These are phyloP conservation scores for Pilophorus perplexus DNA, from an alignment of 2,888 invertebrate species.

Conservation along the genomic window DNA sequence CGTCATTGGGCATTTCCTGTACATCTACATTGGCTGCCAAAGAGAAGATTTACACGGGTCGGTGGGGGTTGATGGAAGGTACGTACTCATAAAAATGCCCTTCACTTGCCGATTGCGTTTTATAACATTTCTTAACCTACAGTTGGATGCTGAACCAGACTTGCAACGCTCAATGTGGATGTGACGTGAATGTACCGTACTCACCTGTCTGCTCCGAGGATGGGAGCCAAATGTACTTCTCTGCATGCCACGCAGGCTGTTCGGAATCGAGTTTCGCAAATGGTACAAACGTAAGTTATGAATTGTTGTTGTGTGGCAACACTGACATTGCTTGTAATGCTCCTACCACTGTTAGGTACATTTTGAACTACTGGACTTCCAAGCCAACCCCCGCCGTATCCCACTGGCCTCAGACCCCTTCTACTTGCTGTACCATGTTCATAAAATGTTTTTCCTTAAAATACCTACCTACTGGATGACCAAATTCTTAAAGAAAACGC, in stretches of 20 bases:
- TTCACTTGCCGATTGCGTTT: no score
- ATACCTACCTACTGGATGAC: no score
- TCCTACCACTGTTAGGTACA: no score
- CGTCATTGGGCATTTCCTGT: conserved; percentile 49
- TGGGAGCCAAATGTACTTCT: conserved; percentile 53
- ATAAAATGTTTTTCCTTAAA: no score
- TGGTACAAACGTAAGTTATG: conserved; percentile 54
- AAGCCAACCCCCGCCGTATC: no score
- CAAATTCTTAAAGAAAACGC: no score
- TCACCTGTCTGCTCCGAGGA: conserved; percentile 53
- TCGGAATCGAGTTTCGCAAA: conserved; percentile 53
- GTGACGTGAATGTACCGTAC: conserved; percentile 50
- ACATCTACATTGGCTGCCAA: conserved; percentile 51
- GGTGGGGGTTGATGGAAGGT: conserved; percentile 44
- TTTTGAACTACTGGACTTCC: no score
- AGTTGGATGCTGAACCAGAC: conserved; percentile 49
- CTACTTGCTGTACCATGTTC: no score
- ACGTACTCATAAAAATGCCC: background rate
- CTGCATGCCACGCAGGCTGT: conserved; percentile 58
- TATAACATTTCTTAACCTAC: conserved; percentile 7
- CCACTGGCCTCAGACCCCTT: no score
- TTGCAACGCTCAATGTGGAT: conserved; percentile 53
- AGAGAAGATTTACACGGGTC: conserved; percentile 47
- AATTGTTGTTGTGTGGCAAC: no score
- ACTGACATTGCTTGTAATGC: no score